Conservation (phyloP, 2,113 vertebrate genomes). For the Halcyon malimbica region DNA sequence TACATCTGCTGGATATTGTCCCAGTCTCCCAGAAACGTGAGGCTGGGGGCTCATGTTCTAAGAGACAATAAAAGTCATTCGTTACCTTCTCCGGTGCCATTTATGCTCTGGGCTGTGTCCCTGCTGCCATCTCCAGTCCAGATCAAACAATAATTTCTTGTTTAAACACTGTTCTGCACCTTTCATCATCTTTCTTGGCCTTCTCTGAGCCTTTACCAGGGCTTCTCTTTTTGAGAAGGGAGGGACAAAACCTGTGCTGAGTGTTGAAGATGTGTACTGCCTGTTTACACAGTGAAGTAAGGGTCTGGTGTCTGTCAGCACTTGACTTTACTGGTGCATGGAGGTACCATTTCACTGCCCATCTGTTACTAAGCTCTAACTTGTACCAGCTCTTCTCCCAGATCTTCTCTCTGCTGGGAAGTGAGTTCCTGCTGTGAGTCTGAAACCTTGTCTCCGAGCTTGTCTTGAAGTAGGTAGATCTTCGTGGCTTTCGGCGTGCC, state of each 20-base stretch:
- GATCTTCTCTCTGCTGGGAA: not conserved
- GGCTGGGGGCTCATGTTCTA: not conserved
- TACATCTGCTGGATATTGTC: not conserved
- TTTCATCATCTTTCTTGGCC: not conserved
- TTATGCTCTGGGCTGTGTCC: not conserved
- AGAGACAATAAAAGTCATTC: not conserved
- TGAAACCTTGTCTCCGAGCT: not conserved
- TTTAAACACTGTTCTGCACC: not conserved
- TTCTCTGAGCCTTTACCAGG: not conserved
- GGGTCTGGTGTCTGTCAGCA: not conserved
- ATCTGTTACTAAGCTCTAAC: not conserved
- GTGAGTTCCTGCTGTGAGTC: not conserved
- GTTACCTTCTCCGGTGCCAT: not conserved
- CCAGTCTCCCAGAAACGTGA: not conserved
- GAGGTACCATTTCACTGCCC: not conserved
- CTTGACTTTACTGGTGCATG: rapidly evolving
- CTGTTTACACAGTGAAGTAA: not conserved
- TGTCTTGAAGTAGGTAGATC: not conserved
- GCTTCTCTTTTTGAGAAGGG: not conserved
- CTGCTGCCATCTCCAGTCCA: not conserved
- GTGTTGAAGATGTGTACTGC: not conserved
- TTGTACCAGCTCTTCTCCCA: not conserved
- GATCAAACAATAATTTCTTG: not conserved
- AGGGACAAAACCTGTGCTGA: not conserved
- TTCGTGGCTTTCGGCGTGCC: not conserved